These are phyloP conservation scores for Monochamus alternatus DNA, from an alignment of 2,888 invertebrate species.

Conservation along the genomic window DNA sequence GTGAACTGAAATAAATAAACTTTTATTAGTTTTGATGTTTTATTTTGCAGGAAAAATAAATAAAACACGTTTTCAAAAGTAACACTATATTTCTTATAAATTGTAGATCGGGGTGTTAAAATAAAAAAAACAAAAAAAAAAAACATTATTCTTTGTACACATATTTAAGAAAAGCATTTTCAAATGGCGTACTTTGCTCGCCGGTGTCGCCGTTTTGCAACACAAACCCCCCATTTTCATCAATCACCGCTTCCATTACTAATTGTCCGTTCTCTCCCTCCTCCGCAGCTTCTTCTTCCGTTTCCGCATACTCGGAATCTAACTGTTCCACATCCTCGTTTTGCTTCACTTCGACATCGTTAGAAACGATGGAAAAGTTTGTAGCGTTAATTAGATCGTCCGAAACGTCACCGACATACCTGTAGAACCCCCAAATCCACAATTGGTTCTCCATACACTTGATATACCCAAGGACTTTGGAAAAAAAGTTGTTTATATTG, in stretches of 20 bases:
- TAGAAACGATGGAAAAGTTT: constrained; percentile 60
- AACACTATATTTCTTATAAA: background rate
- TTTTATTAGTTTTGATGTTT: no score
- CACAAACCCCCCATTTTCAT: constrained; percentile 60
- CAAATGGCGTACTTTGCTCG: constrained; percentile 44
- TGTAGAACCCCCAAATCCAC: constrained; percentile 69
- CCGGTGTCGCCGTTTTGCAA: constrained; percentile 44
- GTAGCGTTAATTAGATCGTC: constrained; percentile 65
- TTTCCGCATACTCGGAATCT: constrained; percentile 56
- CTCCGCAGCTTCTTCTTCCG: constrained; percentile 47
- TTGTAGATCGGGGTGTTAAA: background rate
- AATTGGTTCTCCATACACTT: constrained; percentile 69
- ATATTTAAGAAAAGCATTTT: constrained; percentile 55
- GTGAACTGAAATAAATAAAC: no score
- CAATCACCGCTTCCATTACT: constrained; percentile 63
- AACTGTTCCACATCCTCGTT: constrained; percentile 42
- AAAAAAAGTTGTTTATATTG: constrained; percentile 66
- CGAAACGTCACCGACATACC: constrained; percentile 59
- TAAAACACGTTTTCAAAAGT: background rate
- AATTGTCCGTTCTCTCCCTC: constrained; percentile 52
- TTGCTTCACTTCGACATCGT: constrained; percentile 36
- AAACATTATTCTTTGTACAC: constrained; percentile 45
- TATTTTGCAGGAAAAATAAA: background rate
- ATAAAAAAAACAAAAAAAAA: background rate
- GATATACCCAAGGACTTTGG: constrained; percentile 67